Percentiles rank a stretch among this genome's conserved stretches.
phyloP scores from a whole-genome alignment of 2,888 invertebrate species.

The Orthosia cruda region DNA sequence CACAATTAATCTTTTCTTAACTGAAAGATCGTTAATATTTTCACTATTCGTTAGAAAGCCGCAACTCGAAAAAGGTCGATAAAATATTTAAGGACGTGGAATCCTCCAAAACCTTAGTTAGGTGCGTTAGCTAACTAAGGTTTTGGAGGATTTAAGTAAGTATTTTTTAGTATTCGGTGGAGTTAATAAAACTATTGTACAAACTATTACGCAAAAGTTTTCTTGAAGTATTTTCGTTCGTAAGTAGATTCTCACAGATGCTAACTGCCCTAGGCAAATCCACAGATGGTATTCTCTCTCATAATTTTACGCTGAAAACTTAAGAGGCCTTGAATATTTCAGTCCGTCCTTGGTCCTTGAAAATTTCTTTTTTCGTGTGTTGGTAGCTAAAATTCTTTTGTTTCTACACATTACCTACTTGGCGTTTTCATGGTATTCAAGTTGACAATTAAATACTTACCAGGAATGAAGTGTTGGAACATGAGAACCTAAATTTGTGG shows the following conservation, averaged over 20 bases:
- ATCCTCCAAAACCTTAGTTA: not conserved
- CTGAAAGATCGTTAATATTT: slow-evolving; percentile 6
- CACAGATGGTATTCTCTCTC: slow-evolving; percentile 1
- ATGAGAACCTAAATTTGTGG: not conserved
- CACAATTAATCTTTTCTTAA: slow-evolving; percentile 7
- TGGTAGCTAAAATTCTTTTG: not conserved
- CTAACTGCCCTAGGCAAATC: not conserved
- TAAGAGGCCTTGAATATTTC: slow-evolving; percentile 1
- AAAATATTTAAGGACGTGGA: slow-evolving; percentile 23
- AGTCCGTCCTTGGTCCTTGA: slow-evolving; percentile 5
- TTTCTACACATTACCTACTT: not conserved
- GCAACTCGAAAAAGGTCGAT: slow-evolving; percentile 18
- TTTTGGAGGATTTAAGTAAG: too few species aligned
- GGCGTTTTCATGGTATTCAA: not conserved
- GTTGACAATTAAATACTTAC: not conserved
- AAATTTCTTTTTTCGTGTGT: not conserved
- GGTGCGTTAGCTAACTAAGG: not conserved
- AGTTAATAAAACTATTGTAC: too few species aligned
- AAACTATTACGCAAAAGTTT: not conserved
- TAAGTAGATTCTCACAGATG: not conserved
- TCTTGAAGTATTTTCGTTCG: not conserved
- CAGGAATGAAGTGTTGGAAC: not conserved
- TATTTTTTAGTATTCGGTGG: not conserved
- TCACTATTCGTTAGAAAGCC: not conserved
- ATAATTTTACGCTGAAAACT: not conserved